Conservation (phyloP, 2,888 invertebrate species). For the Nebria salina region DNA sequence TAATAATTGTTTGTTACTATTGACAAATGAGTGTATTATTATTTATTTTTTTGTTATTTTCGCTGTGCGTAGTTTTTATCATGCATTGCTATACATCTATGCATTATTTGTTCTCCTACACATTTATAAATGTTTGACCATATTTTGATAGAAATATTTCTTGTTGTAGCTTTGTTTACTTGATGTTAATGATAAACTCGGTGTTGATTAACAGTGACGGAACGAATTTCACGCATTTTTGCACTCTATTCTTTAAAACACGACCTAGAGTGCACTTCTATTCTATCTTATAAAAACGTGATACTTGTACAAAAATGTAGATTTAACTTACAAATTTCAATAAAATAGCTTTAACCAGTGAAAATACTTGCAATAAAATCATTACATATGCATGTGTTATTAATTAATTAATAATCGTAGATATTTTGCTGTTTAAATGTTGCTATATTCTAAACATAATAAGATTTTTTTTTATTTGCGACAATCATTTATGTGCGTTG, state of each 20-base stretch:
- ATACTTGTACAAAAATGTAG: constrained; percentile 33
- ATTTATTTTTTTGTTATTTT: constrained; percentile 36
- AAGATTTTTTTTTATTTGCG: neutral
- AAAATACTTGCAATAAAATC: neutral
- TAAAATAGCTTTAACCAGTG: neutral
- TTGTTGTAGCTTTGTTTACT: constrained; percentile 24
- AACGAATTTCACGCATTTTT: neutral
- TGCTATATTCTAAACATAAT: neutral
- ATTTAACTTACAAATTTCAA: neutral
- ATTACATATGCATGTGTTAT: neutral
- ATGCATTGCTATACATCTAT: no score
- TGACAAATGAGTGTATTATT: constrained; percentile 24
- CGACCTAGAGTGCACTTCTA: constrained; percentile 31
- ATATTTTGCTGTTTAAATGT: neutral
- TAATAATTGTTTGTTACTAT: constrained; percentile 8
- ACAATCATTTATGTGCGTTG: neutral
- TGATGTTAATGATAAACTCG: constrained; percentile 10
- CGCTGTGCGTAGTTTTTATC: constrained; percentile 20
- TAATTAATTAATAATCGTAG: neutral
- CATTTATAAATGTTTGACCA: constrained; percentile 5
- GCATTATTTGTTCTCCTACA: no score
- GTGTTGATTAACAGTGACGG: constrained; percentile 32
- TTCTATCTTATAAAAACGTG: constrained; percentile 35
- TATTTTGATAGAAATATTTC: constrained; percentile 27
- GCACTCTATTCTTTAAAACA: neutral